A percentile compares a stretch with the other conserved stretches of the same genome.
Conservation (phyloP, 2,888 invertebrate genomes). For the Lycocerus yunnanus region DNA sequence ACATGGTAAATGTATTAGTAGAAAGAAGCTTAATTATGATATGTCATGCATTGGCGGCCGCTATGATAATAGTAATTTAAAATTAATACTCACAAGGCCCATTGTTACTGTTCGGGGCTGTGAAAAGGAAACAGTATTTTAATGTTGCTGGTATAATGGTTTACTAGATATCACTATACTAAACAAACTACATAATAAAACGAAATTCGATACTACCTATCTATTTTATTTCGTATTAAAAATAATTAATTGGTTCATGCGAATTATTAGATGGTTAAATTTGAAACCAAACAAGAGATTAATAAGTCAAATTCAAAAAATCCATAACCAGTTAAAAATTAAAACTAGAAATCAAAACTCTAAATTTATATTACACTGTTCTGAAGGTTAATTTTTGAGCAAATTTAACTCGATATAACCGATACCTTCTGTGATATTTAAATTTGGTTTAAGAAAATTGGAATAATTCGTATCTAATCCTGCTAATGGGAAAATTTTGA, state of each 20-base stretch:
- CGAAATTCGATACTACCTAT: neutral
- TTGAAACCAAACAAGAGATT: neutral
- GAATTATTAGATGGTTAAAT: neutral
- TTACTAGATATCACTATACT: conserved; percentile 12
- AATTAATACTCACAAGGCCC: conserved; percentile 82
- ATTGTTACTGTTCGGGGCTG: conserved; percentile 86
- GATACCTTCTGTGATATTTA: conserved; percentile 30
- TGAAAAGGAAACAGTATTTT: conserved; percentile 59
- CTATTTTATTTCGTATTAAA: neutral
- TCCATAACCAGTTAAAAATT: neutral
- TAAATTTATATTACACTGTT: neutral
- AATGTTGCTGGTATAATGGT: conserved; percentile 12
- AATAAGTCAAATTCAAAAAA: neutral
- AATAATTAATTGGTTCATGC: neutral
- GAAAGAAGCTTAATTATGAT: conserved; percentile 1
- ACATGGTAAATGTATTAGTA: neutral
- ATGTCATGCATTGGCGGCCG: conserved; percentile 12
- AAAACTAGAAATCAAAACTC: neutral
- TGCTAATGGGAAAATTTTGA: conserved; percentile 25
- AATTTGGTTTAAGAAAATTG: conserved; percentile 38
- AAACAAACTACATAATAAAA: neutral
- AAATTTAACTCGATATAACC: neutral
- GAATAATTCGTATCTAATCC: conserved; percentile 33
- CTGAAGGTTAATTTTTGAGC: conserved; percentile 8
- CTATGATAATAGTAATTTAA: conserved; percentile 36